Evolutionary conservation across 2,113 vertebrate genomes (phyloP).

Genomic region (Numida meleagris): DNA sequence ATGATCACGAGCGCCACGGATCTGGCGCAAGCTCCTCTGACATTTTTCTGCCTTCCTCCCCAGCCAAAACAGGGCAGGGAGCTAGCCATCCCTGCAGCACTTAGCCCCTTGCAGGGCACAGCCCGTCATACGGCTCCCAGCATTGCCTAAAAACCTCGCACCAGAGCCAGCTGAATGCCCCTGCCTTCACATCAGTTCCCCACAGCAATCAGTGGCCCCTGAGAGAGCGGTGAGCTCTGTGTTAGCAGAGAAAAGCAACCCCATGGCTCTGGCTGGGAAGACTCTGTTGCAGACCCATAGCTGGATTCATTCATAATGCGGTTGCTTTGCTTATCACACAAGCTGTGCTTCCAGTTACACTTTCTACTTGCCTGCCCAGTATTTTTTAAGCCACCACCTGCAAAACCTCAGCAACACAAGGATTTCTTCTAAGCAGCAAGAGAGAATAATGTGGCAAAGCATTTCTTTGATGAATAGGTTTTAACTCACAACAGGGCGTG

Average conservation of each 20-base stretch:
- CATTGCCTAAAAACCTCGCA: not conserved
- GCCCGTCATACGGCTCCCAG: not conserved
- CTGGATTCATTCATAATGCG: not conserved
- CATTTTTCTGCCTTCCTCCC: not conserved
- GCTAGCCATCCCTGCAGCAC: fast-evolving
- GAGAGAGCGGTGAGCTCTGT: fast-evolving
- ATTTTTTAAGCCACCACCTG: not conserved
- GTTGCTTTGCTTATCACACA: not conserved
- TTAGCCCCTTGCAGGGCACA: not conserved
- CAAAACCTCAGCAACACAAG: not conserved
- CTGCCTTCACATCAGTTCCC: not conserved
- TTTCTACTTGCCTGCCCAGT: not conserved
- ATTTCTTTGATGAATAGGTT: not conserved
- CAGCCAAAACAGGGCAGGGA: not conserved
- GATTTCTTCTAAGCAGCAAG: not conserved
- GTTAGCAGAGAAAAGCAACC: not conserved
- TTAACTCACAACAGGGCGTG: not conserved
- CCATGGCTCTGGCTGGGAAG: not conserved
- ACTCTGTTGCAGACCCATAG: fast-evolving
- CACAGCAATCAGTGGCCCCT: fast-evolving
- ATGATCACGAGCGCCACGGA: not conserved
- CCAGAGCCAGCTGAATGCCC: fast-evolving
- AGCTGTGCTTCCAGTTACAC: not conserved
- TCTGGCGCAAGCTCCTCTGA: not conserved
- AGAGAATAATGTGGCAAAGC: not conserved